Base-by-base conservation (phyloP, 1,140 invertebrate species). In the Listronotus bonariensis region DNA sequence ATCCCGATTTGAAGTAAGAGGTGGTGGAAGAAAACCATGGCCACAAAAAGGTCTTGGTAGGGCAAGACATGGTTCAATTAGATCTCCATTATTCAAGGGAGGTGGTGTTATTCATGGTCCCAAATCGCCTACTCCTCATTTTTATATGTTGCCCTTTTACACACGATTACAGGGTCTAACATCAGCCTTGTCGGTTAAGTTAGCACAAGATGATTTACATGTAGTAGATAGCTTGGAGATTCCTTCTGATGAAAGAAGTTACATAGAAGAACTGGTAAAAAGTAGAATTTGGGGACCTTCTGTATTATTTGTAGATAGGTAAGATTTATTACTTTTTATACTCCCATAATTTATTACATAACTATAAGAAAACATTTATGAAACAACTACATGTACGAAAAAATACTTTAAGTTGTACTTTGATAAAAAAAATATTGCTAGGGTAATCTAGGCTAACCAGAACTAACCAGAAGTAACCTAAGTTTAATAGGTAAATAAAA, bases 191-290 rank as follows among this genome's bases (percentile, higher is more conserved):
- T 93, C 96, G 20, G 83, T 92, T 3, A 99, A 99, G 82, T 84
- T 96, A 68, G 92, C 93, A 10, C 95, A 96, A 84, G 93, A 98
- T 83, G 95, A 99, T 82, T 79, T 99, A 41, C 92, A 96, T 77
- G 85, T 99, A 69, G 89, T 99, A 0, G 87, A 94, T 61, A 85
- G 89, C 74, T 81, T 98, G 12, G 89, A 96, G 65, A 83, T 98
- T 68, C 93, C 95, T 8, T 86, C 87, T n/a, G 85, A 90, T 45
- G 90, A 97, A 72, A 82, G 88, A 6, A 80, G 86, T 72, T 97
- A 87, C 75, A 79, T 99, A 1, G 79, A 88, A 70, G 87, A 96
- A 69, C 78, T 99, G 18, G 86, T 92, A 15, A 88, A 92, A 68
- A 81, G 86, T 53, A 86, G 96, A 72, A 88, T 90, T 75, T 99